Percentiles rank a stretch among this genome's conserved stretches.
phyloP scores from a whole-genome alignment of 2,888 invertebrate genomes.

The Polyploca ridens region DNA sequence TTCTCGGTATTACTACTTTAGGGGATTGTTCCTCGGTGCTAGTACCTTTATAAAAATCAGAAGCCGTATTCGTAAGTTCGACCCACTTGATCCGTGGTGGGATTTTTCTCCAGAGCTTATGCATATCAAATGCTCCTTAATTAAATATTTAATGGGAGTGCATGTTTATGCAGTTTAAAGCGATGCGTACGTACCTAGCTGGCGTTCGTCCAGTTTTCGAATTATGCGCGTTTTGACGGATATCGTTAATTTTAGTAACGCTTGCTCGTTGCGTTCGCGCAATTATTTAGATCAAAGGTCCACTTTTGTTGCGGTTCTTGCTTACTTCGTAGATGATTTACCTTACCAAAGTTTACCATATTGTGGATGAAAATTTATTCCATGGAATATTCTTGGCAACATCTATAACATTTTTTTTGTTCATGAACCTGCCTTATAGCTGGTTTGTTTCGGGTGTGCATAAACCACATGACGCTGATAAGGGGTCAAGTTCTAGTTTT shows the following conservation, averaged over 20 bases:
- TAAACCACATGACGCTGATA: too few species aligned
- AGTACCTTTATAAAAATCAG: too few species aligned
- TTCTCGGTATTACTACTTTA: too few species aligned
- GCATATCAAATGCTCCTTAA: background rate
- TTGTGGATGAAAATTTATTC: background rate
- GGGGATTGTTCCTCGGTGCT: too few species aligned
- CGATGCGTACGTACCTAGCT: slow-evolving; percentile 22
- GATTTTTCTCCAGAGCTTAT: too few species aligned
- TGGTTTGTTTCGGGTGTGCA: too few species aligned
- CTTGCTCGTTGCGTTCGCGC: slow-evolving; percentile 16
- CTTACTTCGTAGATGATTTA: background rate
- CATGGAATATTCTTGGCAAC: too few species aligned
- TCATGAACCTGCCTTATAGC: too few species aligned
- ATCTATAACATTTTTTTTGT: too few species aligned
- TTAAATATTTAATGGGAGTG: slow-evolving; percentile 2
- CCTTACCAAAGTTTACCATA: background rate
- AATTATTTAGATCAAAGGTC: slow-evolving; percentile 10
- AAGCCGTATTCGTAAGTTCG: too few species aligned
- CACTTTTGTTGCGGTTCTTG: background rate
- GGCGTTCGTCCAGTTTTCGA: slow-evolving; percentile 56
- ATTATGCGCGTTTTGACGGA: slow-evolving; percentile 59
- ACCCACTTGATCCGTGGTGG: too few species aligned
- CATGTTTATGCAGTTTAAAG: slow-evolving; percentile 15
- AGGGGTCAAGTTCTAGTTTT: too few species aligned
- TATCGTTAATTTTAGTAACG: slow-evolving; percentile 57